These are phyloP conservation scores for Hyperoplus immaculatus DNA, from an alignment of 2,797 vertebrate genomes.

Conservation along the genomic window DNA sequence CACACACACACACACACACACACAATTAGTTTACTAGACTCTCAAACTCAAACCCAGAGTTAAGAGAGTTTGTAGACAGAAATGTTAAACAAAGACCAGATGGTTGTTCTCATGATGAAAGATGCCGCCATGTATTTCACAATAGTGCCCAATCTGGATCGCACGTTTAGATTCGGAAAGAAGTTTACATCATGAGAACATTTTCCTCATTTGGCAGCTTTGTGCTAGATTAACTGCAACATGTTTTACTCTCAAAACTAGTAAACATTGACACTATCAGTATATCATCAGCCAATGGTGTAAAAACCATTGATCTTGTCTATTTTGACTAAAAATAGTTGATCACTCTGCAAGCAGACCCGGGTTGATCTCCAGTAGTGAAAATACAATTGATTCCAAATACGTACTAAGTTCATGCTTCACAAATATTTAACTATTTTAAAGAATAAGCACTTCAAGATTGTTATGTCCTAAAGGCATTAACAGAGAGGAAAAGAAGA, in stretches of 20 bases:
- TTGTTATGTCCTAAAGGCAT: neutral
- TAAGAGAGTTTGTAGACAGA: slow-evolving; percentile 66
- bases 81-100: slow-evolving; percentile 78
- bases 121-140: slow-evolving; percentile 53
- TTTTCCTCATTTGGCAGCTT: slow-evolving; percentile 25
- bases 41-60: slow-evolving; percentile 69
- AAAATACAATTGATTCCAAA: neutral
- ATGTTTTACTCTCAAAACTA: neutral
- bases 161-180: slow-evolving; percentile 27
- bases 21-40: slow-evolving; percentile 59
- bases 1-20: slow-evolving; percentile 16
- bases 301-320: neutral
- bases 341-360: too few species aligned
- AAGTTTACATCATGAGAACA: slow-evolving; percentile 30
- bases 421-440: neutral
- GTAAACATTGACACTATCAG: neutral
- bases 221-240: slow-evolving; percentile 8
- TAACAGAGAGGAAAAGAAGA: neutral
- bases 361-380: too few species aligned
- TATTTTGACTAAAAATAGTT: neutral
- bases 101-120: slow-evolving; percentile 65
- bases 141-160: slow-evolving; percentile 25
- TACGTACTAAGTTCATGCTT: neutral
- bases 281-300: neutral
- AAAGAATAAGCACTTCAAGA: neutral